Conservation (phyloP, 2,113 vertebrate genomes). For the Caranx melampygus region DNA sequence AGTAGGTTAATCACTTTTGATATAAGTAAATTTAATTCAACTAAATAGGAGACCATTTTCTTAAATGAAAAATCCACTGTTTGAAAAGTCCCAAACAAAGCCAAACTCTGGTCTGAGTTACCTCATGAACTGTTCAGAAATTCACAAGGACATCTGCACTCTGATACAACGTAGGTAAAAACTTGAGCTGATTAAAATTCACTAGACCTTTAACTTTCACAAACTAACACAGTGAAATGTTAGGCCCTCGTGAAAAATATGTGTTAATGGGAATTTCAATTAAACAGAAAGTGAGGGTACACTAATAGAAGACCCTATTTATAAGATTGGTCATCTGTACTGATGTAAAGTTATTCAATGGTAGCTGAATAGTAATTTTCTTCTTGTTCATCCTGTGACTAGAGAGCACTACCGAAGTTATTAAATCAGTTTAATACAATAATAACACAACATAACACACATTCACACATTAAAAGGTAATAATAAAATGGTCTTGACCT, state of each 20-base stretch:
- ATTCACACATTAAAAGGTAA: constrained; percentile 35
- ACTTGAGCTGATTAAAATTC: constrained; percentile 27
- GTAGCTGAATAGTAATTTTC: neutral
- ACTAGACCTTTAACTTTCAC: constrained; percentile 14
- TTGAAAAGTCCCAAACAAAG: neutral
- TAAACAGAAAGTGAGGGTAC: neutral
- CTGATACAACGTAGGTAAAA: constrained; percentile 37
- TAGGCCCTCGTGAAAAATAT: neutral
- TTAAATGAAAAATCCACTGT: neutral
- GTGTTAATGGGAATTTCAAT: neutral
- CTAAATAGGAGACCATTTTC: neutral
- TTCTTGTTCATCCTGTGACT: neutral
- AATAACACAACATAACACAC: constrained; percentile 1
- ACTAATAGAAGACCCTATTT: neutral
- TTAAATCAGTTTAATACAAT: neutral
- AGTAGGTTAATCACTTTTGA: neutral
- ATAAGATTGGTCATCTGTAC: neutral
- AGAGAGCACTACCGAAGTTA: neutral
- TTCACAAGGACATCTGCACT: constrained; percentile 16
- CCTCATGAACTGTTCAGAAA: constrained; percentile 11
- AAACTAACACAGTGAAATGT: constrained; percentile 5
- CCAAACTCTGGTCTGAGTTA: neutral
- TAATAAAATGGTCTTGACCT: constrained; percentile 52
- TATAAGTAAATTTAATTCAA: neutral
- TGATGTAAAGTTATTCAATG: neutral